These are phyloP conservation scores for Diploptera punctata DNA, from an alignment of 2,888 invertebrate species.

Conservation along the genomic window DNA sequence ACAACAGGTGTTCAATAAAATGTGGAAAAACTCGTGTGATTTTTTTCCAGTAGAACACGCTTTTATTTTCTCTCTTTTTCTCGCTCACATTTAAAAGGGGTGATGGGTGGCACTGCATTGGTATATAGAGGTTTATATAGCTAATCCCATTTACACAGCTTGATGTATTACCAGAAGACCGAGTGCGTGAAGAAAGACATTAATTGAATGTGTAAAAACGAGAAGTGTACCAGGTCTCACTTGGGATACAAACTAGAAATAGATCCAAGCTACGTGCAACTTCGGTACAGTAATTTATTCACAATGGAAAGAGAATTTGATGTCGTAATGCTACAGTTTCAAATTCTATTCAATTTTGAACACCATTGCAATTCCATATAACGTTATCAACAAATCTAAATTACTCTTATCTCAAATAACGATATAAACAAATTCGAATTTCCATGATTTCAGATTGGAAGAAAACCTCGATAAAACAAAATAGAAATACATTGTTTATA, in stretches of 20 bases:
- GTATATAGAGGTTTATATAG: slow-evolving; percentile 22
- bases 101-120: not conserved
- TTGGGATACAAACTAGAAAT: not conserved
- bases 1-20: slow-evolving; percentile 25
- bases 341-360: no score
- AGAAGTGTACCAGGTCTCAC: not conserved
- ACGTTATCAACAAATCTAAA: no score
- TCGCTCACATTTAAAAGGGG: not conserved
- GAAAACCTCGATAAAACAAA: no score
- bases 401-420: no score
- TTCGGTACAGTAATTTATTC: no score
- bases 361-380: no score
- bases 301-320: no score
- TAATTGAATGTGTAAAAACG: slow-evolving; percentile 12
- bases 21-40: slow-evolving; percentile 11
- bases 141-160: slow-evolving; percentile 20
- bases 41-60: not conserved
- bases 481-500: no score
- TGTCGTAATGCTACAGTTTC: no score
- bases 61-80: slow-evolving; percentile 1
- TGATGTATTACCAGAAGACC: not conserved
- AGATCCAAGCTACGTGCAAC: not conserved
- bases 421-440: no score
- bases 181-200: slow-evolving; percentile 4
- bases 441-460: no score